phyloP scores from a whole-genome alignment of 2,113 vertebrate species.

The Microtus pennsylvanicus region DNA sequence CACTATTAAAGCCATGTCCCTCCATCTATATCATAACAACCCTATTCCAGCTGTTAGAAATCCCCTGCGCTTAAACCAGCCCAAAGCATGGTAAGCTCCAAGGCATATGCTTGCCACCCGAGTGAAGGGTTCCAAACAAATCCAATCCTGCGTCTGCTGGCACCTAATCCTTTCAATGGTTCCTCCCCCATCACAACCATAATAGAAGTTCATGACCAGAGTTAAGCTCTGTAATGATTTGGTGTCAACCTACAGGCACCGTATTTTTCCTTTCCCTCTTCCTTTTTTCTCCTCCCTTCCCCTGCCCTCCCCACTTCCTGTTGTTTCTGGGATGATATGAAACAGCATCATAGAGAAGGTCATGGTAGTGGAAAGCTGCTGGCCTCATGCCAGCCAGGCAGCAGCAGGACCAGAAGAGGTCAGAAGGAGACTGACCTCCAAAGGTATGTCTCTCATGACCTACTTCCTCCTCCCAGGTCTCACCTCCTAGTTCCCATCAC shows the following conservation, averaged over 20 bases:
- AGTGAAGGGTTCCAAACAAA: background rate
- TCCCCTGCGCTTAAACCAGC: background rate
- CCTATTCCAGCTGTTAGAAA: background rate
- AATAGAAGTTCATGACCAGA: background rate
- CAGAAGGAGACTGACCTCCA: background rate
- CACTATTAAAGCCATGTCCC: background rate
- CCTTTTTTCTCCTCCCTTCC: no score
- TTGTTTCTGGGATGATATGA: background rate
- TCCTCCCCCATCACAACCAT: background rate
- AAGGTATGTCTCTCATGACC: background rate
- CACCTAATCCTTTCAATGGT: background rate
- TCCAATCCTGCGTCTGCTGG: background rate
- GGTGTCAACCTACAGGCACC: background rate
- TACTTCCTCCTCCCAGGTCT: background rate
- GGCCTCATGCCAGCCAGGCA: background rate
- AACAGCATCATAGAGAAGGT: background rate
- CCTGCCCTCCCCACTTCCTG: no score
- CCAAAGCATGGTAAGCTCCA: background rate
- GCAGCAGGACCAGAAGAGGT: background rate
- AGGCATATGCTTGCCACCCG: background rate
- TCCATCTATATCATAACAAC: background rate
- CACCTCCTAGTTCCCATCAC: background rate
- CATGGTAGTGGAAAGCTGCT: background rate
- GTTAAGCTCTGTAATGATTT: background rate
- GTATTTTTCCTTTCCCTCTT: background rate